Evolutionary conservation across 1,140 invertebrate genomes (phyloP), one percentile per base, ranked within the genome.

Genomic region (Mya arenaria): DNA sequence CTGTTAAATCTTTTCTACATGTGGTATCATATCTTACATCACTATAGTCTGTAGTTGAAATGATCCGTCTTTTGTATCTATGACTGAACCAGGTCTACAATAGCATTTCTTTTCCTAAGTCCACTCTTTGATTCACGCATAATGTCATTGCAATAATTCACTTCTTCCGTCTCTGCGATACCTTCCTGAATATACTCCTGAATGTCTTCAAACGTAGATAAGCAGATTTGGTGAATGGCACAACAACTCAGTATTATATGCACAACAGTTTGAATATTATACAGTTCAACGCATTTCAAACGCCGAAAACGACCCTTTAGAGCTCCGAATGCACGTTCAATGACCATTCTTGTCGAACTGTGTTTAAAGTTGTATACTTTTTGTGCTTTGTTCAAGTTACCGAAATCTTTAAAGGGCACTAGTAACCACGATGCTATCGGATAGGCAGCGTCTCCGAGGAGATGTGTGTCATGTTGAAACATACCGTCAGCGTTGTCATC

Each of bases 301-400:
- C 74, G 39, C 10, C 41, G 37, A 68, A 78, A 66, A n/a, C 39
- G 62, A 4, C 60, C 62, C 48, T 78, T 66, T 6, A 66, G 41
- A 32, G 58, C 37, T 3, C 74, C 62, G 66, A 78, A 78, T 23
- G 62, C 19, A 3, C 74, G 23, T 68, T 78, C 74, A 25, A 68
- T 68, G 28, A 15, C 5, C 39, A 68, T 78, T 37, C 41, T 10
- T 34, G 77, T 69, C 1, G 63, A 36, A 58, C 44, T 69, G 19
- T 79, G 77, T 56, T 55, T 60, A 48, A 37, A 79, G 69, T 79
- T 79, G 34, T 79, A 79, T 15, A 19, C 19, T 60, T 68, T 79
- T 63, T 79, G 63, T n/a, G 13, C 0, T 56, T 32, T 23, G 60
- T 58, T 79, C 10, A 79, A 25, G 37, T 69, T 69, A 15, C 65